phyloP scores from a whole-genome alignment of 2,888 invertebrate genomes.

The Melieria picta region DNA sequence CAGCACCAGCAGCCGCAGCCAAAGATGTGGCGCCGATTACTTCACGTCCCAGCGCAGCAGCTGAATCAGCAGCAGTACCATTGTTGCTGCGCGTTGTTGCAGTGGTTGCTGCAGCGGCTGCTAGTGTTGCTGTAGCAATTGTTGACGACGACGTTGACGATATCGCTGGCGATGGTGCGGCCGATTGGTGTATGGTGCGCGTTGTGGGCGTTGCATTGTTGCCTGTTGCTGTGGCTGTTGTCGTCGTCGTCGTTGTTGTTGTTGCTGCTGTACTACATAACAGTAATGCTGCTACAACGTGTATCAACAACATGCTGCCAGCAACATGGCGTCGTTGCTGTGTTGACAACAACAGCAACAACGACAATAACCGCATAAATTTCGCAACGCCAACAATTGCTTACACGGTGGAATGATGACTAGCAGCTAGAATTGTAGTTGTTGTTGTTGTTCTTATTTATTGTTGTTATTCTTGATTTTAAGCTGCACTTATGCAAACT shows the following conservation, averaged over 20 bases:
- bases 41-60: constrained; percentile 26
- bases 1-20: constrained; percentile 47
- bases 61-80: constrained; percentile 3
- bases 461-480: not conserved
- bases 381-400: no score
- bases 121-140: constrained; percentile 21
- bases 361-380: constrained; percentile 8
- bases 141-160: not conserved
- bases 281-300: constrained; percentile 31
- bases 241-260: constrained; percentile 2
- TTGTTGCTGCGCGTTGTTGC: constrained; percentile 1
- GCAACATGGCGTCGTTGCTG: constrained; percentile 40
- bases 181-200: no score
- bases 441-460: not conserved
- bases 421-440: not conserved
- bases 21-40: constrained; percentile 51
- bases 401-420: no score
- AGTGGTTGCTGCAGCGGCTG: constrained; percentile 28
- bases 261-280: constrained; percentile 26
- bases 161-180: constrained; percentile 4
- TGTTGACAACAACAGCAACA: constrained; percentile 14
- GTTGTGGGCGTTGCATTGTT: no score
- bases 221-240: not conserved
- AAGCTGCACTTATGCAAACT: not conserved
- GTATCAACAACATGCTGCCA: constrained; percentile 41